A percentile compares a stretch with the other conserved stretches of the same genome.
phyloP scores from a whole-genome alignment of 2,113 vertebrate genomes.

The Calypte anna region DNA sequence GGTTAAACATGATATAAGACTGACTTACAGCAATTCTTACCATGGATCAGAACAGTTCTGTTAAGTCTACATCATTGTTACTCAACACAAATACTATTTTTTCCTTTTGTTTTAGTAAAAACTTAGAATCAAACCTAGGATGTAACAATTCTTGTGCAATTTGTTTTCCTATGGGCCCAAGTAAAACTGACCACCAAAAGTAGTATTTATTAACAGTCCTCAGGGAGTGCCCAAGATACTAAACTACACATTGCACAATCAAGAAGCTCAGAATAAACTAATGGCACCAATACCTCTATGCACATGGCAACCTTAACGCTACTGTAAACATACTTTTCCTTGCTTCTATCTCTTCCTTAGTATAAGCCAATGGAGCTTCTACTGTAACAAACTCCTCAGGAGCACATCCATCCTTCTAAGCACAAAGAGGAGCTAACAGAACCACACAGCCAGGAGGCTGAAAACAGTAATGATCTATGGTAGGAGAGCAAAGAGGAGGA shows the following conservation, averaged over 20 bases:
- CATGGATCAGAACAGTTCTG: background rate
- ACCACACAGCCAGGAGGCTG: background rate
- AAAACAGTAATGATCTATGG: background rate
- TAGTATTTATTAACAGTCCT: background rate
- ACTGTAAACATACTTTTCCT: background rate
- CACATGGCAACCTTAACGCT: background rate
- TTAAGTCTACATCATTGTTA: background rate
- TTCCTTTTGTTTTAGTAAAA: background rate
- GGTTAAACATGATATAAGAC: background rate
- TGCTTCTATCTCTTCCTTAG: background rate
- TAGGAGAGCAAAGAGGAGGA: constrained; percentile 6
- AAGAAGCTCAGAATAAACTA: background rate
- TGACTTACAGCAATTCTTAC: background rate
- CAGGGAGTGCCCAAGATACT: background rate
- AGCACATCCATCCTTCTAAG: background rate
- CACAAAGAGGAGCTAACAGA: constrained; percentile 4
- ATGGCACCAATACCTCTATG: background rate
- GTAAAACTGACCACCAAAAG: background rate
- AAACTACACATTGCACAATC: background rate
- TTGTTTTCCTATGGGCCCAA: background rate
- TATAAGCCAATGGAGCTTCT: background rate
- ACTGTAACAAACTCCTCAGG: background rate
- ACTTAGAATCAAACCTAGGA: background rate
- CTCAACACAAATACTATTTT: background rate
- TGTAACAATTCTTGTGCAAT: background rate